Conservation (phyloP, 2,888 invertebrate genomes). For the Lasioglossum vierecki region DNA sequence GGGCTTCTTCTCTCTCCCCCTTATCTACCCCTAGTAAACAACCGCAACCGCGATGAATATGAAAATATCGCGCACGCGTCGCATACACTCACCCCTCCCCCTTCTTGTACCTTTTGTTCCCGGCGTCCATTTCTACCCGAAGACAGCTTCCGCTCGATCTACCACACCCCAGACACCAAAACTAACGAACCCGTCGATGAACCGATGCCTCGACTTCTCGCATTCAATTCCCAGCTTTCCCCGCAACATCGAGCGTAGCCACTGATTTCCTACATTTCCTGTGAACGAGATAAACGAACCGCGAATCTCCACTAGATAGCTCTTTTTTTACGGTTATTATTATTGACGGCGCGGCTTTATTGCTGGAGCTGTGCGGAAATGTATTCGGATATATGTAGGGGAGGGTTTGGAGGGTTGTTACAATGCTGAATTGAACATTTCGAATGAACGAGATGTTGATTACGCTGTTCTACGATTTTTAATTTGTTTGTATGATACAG, state of each 20-base stretch:
- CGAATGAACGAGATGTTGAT: too few species aligned
- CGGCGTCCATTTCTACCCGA: slow-evolving; percentile 64
- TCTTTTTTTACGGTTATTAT: not conserved
- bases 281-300: slow-evolving; percentile 30
- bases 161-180: not conserved
- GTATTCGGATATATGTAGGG: too few species aligned
- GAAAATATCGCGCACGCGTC: slow-evolving; percentile 43
- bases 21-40: slow-evolving; percentile 20
- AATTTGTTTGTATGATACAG: too few species aligned
- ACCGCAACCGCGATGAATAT: slow-evolving; percentile 38
- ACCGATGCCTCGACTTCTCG: slow-evolving; percentile 26
- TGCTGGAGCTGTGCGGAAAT: not conserved
- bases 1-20: not conserved
- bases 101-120: slow-evolving; percentile 53
- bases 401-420: too few species aligned
- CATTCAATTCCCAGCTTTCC: not conserved
- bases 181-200: slow-evolving; percentile 12
- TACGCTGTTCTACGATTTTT: too few species aligned
- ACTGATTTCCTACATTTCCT: slow-evolving; percentile 9
- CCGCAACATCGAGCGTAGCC: slow-evolving; percentile 33
- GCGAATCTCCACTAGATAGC: slow-evolving; percentile 17
- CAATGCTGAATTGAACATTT: too few species aligned
- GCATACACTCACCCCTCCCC: not conserved
- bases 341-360: not conserved
- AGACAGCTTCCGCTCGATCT: slow-evolving; percentile 52